phyloP scores from a whole-genome alignment of 2,113 vertebrate species.

The Oostethus manadensis region DNA sequence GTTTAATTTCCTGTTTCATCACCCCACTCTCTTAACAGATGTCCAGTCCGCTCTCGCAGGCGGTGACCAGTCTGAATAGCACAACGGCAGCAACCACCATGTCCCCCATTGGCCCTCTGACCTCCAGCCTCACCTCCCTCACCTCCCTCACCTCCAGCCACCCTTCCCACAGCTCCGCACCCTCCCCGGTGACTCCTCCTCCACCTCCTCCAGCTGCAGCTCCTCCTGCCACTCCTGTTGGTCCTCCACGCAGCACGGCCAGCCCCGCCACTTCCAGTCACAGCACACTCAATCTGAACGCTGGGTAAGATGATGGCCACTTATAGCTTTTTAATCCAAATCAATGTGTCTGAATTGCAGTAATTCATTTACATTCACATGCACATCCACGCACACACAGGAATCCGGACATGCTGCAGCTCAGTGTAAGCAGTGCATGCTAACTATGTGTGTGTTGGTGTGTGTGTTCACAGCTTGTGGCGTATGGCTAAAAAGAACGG shows the following conservation, averaged over 20 bases:
- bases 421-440: conserved; percentile 28
- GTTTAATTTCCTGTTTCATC: conserved; percentile 24
- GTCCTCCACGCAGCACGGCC: conserved; percentile 79
- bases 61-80: conserved; percentile 84
- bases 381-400: conserved; percentile 23
- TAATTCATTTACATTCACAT: conserved; percentile 37
- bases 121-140: conserved; percentile 78
- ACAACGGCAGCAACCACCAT: conserved; percentile 87
- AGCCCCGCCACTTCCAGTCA: conserved; percentile 85
- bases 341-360: conserved; percentile 52
- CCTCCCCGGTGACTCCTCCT: conserved; percentile 80
- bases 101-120: conserved; percentile 79
- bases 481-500: conserved; percentile 78
- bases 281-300: conserved; percentile 80
- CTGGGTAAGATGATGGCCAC: conserved; percentile 73
- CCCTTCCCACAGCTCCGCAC: conserved; percentile 74
- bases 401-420: conserved; percentile 18
- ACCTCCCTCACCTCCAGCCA: conserved; percentile 74
- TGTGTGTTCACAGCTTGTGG: conserved; percentile 72
- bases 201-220: conserved; percentile 36
- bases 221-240: background rate
- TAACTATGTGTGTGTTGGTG: conserved; percentile 55
- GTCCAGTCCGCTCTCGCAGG: conserved; percentile 78
- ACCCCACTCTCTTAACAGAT: conserved; percentile 47
- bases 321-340: background rate